phyloP scores from a whole-genome alignment of 2,113 vertebrate species.

The Vicugna pacos region DNA sequence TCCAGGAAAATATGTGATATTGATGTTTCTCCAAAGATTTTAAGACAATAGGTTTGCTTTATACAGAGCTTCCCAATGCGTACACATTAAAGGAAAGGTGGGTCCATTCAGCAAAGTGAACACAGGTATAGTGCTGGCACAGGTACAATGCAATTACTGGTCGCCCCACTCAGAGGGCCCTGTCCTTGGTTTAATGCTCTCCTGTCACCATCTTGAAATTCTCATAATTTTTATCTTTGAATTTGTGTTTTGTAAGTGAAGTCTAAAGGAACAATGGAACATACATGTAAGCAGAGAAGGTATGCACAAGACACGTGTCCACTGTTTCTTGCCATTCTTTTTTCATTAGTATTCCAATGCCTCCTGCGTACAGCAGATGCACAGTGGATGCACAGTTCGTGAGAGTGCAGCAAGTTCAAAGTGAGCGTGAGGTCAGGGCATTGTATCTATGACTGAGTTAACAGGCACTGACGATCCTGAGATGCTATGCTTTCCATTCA shows the following conservation, averaged over 20 bases:
- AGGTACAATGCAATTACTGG: not conserved
- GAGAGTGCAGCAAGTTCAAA: not conserved
- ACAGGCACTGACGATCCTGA: not conserved
- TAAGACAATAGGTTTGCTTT: not conserved
- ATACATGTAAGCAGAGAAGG: not conserved
- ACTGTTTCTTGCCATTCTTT: not conserved
- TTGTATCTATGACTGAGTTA: not conserved
- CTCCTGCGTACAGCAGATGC: not conserved
- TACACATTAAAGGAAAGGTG: not conserved
- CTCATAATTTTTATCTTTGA: not conserved
- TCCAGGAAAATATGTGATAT: not conserved
- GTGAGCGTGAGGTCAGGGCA: not conserved
- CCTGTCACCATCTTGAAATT: not conserved
- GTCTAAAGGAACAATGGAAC: not conserved
- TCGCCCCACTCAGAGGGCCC: not conserved
- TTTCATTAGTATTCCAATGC: not conserved
- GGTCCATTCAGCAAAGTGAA: not conserved
- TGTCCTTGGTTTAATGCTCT: not conserved
- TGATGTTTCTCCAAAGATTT: not conserved
- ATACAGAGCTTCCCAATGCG: not conserved
- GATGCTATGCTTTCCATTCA: not conserved
- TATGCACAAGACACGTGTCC: accelerated
- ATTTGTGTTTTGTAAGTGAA: not conserved
- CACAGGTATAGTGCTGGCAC: not conserved
- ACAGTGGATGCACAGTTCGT: not conserved